These are phyloP conservation scores for Heteromyza rotundicornis DNA, from an alignment of 2,888 invertebrate species.

Conservation along the genomic window DNA sequence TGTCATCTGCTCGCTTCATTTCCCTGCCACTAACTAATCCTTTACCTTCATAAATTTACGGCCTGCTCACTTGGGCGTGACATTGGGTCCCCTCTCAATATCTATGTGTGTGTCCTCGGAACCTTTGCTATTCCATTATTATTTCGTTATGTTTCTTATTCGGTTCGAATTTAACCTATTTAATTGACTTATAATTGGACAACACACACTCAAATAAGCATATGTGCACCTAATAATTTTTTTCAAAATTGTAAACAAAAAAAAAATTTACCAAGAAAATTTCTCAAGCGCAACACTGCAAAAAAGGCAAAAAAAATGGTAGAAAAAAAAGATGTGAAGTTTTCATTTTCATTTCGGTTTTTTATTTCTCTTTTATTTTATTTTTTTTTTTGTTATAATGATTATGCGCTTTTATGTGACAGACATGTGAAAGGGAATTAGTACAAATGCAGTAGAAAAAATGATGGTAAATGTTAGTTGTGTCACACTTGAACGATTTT, in stretches of 20 bases:
- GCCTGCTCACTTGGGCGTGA: conserved; percentile 44
- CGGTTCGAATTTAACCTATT: conserved; percentile 52
- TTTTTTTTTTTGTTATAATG: neutral
- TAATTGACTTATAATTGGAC: conserved; percentile 58
- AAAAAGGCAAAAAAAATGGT: no score
- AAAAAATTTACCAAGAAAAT: conserved; percentile 32
- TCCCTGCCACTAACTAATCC: neutral
- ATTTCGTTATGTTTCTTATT: no score
- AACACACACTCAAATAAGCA: conserved; percentile 36
- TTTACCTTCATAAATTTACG: conserved; percentile 39
- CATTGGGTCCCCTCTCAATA: conserved; percentile 46
- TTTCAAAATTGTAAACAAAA: neutral
- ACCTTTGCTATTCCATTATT: neutral
- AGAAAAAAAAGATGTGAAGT: no score
- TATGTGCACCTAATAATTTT: conserved; percentile 55
- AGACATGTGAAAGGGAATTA: conserved; percentile 47
- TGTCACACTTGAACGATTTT: conserved; percentile 46
- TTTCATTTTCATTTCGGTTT: conserved; percentile 6
- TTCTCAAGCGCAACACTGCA: conserved; percentile 50
- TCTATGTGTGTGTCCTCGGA: no score
- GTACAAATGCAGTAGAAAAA: conserved; percentile 31
- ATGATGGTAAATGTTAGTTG: conserved; percentile 7
- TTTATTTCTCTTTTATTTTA: no score
- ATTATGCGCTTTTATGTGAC: conserved; percentile 24
- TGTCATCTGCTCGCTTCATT: neutral